Evolutionary conservation across 2,797 vertebrate genomes (phyloP).

Genomic region (Esox lucius): DNA sequence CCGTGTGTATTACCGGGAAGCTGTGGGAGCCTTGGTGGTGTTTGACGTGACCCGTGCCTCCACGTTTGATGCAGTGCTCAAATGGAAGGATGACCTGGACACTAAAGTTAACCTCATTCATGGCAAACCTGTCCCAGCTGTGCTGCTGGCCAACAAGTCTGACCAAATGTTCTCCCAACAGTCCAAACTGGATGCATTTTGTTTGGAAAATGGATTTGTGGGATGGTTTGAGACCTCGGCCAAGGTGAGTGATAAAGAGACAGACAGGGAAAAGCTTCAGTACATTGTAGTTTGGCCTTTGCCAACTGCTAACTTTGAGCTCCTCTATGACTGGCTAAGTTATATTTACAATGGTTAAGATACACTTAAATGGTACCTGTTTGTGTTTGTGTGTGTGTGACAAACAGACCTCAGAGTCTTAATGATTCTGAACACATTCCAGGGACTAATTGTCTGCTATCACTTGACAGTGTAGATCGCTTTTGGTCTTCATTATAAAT

Average conservation of each 20-base stretch:
- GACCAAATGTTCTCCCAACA: conserved; percentile 71
- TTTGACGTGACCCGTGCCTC: conserved; percentile 79
- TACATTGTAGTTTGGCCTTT: not conserved
- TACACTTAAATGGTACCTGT: too few species aligned
- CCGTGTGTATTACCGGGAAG: conserved; percentile 80
- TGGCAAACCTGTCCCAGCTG: conserved; percentile 73
- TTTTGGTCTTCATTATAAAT: not conserved
- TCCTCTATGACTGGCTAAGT: not conserved
- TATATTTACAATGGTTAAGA: too few species aligned
- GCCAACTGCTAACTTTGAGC: not conserved
- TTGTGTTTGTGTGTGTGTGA: conserved; percentile 12
- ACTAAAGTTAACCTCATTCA: conserved; percentile 74
- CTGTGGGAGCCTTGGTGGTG: conserved; percentile 79
- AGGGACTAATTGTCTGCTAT: not conserved
- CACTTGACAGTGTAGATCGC: not conserved
- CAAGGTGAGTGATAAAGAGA: conserved; percentile 63
- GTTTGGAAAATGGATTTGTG: conserved; percentile 74
- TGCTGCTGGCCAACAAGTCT: conserved; percentile 80
- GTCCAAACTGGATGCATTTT: conserved; percentile 76
- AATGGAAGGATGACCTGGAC: conserved; percentile 82
- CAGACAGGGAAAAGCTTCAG: conserved; percentile 1
- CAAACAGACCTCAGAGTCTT: not conserved
- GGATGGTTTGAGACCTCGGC: conserved; percentile 80
- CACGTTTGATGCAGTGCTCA: conserved; percentile 77
- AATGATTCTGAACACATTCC: not conserved